Evolutionary conservation across 2,797 vertebrate genomes (phyloP), one percentile per base, ranked within the genome.

Genomic region (Hoplostethus atlanticus): DNA sequence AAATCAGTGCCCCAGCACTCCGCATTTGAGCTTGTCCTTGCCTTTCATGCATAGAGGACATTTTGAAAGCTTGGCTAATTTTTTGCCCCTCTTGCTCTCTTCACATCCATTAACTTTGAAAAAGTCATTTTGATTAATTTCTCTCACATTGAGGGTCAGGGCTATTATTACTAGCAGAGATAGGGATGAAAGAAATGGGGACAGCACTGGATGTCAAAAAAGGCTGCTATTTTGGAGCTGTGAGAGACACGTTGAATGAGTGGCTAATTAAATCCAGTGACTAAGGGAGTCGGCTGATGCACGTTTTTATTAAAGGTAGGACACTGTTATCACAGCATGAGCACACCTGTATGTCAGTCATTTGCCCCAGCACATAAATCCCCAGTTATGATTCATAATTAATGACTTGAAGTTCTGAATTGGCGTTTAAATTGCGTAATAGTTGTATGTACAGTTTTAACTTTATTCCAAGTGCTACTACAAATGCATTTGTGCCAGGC

Each of bases 61-160:
- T 54, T 17, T 46, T 72, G 68, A 83, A 84, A 74, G 85, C 88
- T 88, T 83, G 84, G 73, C 76, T 77, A 55, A 61, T 77, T 59
- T 60, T n/a, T 11, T 16, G 54, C 52, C 48, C 48, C 44, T 77
- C 28, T 64, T 80, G 57, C 78, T 86, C 68, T 79, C 68, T 83
- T 80, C 77, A 70, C 71, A 81, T 87, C 83, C 88, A 92, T 92
- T 93, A 91, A 91, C 91, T 89, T 85, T 80, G 74, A 68, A 77
- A 84, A 87, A 81, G 82, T 85, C 67, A 64, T 84, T 83, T 74
- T 91, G 85, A 91, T 92, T 74, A 67, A 89, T 93, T 88, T 82
- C 64, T 73, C 73, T 88, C 81, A 77, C 73, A 77, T 68, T 79
- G 85, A 91, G 85, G 87, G 87, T 91, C 91, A 87, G 77, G 69